These are phyloP conservation scores for Cerastoderma edule DNA, from an alignment of 2,888 invertebrate genomes.

Conservation along the genomic window DNA sequence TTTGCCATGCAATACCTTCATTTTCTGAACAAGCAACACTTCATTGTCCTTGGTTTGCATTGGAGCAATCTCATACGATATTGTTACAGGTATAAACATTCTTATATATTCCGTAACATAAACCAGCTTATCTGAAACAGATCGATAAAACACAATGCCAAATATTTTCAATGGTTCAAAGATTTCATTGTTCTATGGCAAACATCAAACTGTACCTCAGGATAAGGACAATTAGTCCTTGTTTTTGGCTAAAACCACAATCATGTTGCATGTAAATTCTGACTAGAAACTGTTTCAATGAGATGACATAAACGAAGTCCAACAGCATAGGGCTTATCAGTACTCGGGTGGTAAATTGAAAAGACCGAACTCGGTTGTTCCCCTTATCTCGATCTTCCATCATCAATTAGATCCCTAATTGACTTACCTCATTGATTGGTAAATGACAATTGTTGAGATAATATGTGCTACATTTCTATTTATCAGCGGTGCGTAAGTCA, in stretches of 20 bases:
- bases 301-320: no score
- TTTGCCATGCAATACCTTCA: slow-evolving; percentile 37
- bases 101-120: slow-evolving; percentile 28
- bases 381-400: neutral
- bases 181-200: neutral
- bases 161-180: slow-evolving; percentile 15
- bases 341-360: neutral
- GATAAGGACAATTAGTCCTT: no score
- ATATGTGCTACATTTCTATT: no score
- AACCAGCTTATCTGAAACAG: slow-evolving; percentile 43
- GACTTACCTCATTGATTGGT: slow-evolving; percentile 5
- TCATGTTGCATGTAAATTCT: no score
- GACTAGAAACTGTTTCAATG: no score
- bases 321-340: neutral
- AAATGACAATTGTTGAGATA: slow-evolving; percentile 16
- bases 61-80: slow-evolving; percentile 40
- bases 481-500: neutral
- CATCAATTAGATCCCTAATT: no score
- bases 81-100: slow-evolving; percentile 37
- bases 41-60: slow-evolving; percentile 26
- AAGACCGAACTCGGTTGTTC: neutral
- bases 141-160: slow-evolving; percentile 29
- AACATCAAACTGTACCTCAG: no score
- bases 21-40: slow-evolving; percentile 20
- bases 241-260: no score